Conservation (phyloP, 2,888 invertebrate genomes). For the Dorcus hopei region DNA sequence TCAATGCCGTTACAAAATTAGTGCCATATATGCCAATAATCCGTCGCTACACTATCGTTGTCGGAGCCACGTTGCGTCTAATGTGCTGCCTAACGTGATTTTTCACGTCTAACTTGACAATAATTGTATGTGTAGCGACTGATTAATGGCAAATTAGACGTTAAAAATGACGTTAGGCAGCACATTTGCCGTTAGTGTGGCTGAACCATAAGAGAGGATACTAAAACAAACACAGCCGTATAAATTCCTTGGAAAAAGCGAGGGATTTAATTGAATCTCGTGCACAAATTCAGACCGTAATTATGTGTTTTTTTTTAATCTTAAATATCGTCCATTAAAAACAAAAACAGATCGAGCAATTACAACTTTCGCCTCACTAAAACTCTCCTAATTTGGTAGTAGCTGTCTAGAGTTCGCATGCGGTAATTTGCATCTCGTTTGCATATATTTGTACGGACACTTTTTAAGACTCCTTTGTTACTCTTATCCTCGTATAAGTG, state of each 20-base stretch:
- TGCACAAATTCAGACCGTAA: neutral
- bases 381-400: constrained; percentile 17
- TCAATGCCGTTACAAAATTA: no score
- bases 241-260: neutral
- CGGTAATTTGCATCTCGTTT: constrained; percentile 13
- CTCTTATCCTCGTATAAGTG: neutral
- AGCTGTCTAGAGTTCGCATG: constrained; percentile 9
- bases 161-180: no score
- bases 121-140: no score
- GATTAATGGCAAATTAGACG: no score
- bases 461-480: neutral
- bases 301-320: neutral
- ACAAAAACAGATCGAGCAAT: constrained; percentile 11
- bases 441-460: constrained; percentile 5
- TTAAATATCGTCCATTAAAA: constrained; percentile 4
- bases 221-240: neutral
- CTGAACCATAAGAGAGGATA: neutral
- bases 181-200: no score
- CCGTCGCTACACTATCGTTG: no score
- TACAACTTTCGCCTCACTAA: constrained; percentile 17
- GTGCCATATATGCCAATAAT: no score
- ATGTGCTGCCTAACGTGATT: no score
- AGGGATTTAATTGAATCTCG: neutral
- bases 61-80: no score
- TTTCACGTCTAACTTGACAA: no score